Evolutionary conservation across 2,888 invertebrate species (phyloP), one percentile per base, ranked within the genome.

Genomic region (Octonoba sinensis): DNA sequence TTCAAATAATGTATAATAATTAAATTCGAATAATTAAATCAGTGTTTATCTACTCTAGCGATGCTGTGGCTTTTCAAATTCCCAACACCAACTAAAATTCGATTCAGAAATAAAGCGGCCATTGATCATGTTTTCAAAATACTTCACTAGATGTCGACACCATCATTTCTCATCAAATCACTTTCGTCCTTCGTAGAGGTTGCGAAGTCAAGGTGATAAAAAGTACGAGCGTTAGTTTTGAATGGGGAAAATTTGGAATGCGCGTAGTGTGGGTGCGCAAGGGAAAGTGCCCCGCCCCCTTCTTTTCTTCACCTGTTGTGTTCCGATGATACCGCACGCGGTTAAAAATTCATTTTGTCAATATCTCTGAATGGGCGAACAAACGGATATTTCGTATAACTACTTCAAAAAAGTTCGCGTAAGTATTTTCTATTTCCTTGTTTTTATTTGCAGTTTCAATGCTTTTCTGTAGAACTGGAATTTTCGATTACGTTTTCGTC

Each of bases 361-460:
- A 67, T 51, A 51, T 67, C 27, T 49, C 54, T 67, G 75, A 67
- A 70, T 70, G 70, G 76, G 24, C 51, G 56, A 51, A 56, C 67
- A 22, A 51, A 77, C 56, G 76, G 76, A 77, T 77, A 77, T 18
- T 56, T 70, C 76, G 20, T 60, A 65, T 51, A 79, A 72, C 51
- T 79, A 79, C 60, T 79, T 79, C 67, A 79, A 71, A 59, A 78
- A 71, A 59, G 44, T 79, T 22, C 65, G 78, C 49, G 78, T 79
- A 59, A 72, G 78, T 77, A 62, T 16, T n/a, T 70, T 46, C 16
- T 67, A 59, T 67, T 54, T 51, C 36, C n/a, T 74, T 27, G 27
- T n/a, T 59, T 59, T 18, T 57, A 3, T 57, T 12, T 56, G 3
- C 18, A 56, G 16, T 56, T 20, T 20, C 18, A n/a, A 1, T 6